These are phyloP conservation scores for Calypte anna DNA, from an alignment of 2,113 vertebrate species.

Conservation along the genomic window DNA sequence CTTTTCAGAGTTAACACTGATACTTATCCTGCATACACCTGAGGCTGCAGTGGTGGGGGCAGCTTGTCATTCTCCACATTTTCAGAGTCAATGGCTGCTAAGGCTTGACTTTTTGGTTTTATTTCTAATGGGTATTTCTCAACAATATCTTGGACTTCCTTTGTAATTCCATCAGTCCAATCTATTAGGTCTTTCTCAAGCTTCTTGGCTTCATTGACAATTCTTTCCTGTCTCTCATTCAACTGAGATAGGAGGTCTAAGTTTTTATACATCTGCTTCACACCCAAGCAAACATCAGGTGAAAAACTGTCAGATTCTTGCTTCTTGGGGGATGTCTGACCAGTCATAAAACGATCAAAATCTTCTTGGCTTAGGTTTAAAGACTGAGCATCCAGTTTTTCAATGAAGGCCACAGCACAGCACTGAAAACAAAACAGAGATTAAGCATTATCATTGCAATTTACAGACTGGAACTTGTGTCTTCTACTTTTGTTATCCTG, in stretches of 20 bases:
- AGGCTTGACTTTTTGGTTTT: constrained; percentile 74
- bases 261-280: constrained; percentile 88
- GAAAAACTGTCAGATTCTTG: constrained; percentile 81
- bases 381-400: constrained; percentile 95
- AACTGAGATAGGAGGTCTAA: constrained; percentile 87
- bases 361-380: constrained; percentile 94
- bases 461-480: rapidly evolving
- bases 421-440: constrained; percentile 79
- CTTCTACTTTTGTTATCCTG: neutral
- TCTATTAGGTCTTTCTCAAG: constrained; percentile 90
- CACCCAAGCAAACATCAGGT: constrained; percentile 77
- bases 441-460: neutral
- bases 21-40: constrained; percentile 88
- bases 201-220: constrained; percentile 84
- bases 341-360: constrained; percentile 95
- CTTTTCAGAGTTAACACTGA: neutral
- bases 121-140: constrained; percentile 90
- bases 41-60: constrained; percentile 89
- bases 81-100: constrained; percentile 90
- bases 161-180: constrained; percentile 87
- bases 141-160: constrained; percentile 88
- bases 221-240: constrained; percentile 85
- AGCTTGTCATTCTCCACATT: constrained; percentile 90
- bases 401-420: constrained; percentile 96
- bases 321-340: constrained; percentile 86